These are phyloP conservation scores for Drosophila bocki DNA, from an alignment of 1,140 invertebrate genomes.

Conservation along the genomic window DNA sequence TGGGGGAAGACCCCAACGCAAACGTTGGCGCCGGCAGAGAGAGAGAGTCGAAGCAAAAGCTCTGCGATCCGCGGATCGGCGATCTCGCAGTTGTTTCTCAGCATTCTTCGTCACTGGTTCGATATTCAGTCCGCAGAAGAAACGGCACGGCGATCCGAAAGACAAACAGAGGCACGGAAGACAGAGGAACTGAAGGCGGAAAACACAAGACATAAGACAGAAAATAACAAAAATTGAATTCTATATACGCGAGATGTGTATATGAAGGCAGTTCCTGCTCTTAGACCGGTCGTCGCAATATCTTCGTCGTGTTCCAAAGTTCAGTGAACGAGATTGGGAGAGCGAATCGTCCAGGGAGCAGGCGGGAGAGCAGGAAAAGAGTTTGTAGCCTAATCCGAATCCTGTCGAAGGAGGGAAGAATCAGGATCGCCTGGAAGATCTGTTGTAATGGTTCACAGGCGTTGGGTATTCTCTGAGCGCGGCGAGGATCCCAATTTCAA, in stretches of 20 bases:
- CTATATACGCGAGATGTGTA: conserved; percentile 40
- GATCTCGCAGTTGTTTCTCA: conserved; percentile 39
- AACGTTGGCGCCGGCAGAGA: conserved; percentile 15
- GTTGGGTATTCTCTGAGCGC: conserved; percentile 47
- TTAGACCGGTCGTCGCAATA: conserved; percentile 43
- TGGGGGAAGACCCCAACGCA: conserved; percentile 8
- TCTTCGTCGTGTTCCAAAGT: conserved; percentile 38
- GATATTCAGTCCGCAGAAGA: conserved; percentile 20
- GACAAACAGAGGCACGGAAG: conserved; percentile 21
- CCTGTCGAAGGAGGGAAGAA: conserved; percentile 13
- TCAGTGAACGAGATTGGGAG: conserved; percentile 21
- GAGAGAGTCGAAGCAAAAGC: conserved; percentile 11
- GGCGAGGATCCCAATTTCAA: conserved; percentile 52
- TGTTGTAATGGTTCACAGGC: conserved; percentile 68
- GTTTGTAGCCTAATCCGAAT: not conserved
- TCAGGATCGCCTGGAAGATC: conserved; percentile 22
- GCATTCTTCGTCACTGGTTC: conserved; percentile 49
- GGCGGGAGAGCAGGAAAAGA: no score
- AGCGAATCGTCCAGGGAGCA: not conserved
- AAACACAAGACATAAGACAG: conserved; percentile 21
- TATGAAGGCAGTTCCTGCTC: conserved; percentile 49
- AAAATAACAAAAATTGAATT: conserved; percentile 42
- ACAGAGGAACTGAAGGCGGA: conserved; percentile 20
- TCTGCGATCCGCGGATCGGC: conserved; percentile 1
- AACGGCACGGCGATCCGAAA: conserved; percentile 1